phyloP scores from a whole-genome alignment of 2,113 vertebrate genomes.

The Marmota monax region DNA sequence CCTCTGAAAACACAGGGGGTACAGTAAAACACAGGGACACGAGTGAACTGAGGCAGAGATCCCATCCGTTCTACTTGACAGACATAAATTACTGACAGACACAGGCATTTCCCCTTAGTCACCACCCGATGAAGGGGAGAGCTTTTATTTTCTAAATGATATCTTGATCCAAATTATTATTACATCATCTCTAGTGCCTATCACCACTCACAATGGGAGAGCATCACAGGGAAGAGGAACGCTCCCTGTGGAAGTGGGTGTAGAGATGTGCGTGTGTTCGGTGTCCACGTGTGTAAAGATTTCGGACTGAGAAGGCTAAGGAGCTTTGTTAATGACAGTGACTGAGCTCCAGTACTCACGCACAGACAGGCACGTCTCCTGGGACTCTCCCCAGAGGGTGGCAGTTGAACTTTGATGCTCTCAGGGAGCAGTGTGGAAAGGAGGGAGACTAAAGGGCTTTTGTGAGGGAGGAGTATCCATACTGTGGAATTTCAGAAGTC shows the following conservation, averaged over 20 bases:
- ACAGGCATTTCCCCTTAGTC: conserved; percentile 77
- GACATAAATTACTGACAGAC: conserved; percentile 59
- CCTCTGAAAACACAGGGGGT: conserved; percentile 68
- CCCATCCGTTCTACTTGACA: conserved; percentile 59
- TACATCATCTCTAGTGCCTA: conserved; percentile 78
- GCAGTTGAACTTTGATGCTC: background rate
- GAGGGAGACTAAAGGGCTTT: background rate
- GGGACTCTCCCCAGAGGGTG: background rate
- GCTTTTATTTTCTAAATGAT: conserved; percentile 87
- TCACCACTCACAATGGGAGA: conserved; percentile 79
- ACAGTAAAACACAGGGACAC: conserved; percentile 75
- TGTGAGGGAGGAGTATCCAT: background rate
- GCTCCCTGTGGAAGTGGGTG: conserved; percentile 75
- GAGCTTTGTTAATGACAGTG: conserved; percentile 49
- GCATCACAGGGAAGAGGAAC: conserved; percentile 78
- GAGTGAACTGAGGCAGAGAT: conserved; percentile 71
- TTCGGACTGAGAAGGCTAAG: conserved; percentile 31
- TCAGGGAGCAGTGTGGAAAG: background rate
- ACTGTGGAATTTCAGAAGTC: background rate
- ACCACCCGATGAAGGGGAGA: conserved; percentile 70
- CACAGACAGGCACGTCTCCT: background rate
- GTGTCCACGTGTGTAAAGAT: background rate
- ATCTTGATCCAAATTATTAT: conserved; percentile 86
- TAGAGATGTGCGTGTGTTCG: background rate
- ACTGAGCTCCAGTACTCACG: background rate